Evolutionary conservation across 2,888 invertebrate species (phyloP).

Genomic region (Elegia similella): DNA sequence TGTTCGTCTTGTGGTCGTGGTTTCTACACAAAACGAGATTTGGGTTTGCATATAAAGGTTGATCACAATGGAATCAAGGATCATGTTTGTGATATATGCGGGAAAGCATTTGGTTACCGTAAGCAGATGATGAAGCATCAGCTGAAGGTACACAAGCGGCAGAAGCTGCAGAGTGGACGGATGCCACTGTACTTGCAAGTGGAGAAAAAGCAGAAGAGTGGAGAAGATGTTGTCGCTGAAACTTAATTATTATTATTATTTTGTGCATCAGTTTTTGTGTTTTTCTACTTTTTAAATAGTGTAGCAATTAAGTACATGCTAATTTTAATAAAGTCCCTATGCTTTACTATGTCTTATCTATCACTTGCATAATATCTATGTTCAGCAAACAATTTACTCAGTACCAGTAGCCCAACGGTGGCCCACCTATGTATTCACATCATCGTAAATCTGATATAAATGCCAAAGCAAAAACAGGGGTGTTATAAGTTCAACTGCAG

Average conservation of each 20-base stretch:
- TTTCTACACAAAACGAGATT: conserved; percentile 54
- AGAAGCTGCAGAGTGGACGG: conserved; percentile 59
- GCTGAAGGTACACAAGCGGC: conserved; percentile 64
- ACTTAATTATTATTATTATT: neutral
- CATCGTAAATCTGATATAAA: too few relatives aligned
- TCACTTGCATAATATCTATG: too few relatives aligned
- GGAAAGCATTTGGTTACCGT: conserved; percentile 67
- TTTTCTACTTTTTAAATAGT: neutral
- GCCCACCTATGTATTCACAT: too few relatives aligned
- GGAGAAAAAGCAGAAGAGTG: conserved; percentile 45
- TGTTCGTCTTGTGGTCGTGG: conserved; percentile 64
- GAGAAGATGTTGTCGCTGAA: conserved; percentile 26
- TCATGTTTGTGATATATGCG: conserved; percentile 62
- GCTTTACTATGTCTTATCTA: neutral
- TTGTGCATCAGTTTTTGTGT: neutral
- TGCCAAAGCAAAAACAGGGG: too few relatives aligned
- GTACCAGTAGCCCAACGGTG: too few relatives aligned
- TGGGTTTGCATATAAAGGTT: conserved; percentile 66
- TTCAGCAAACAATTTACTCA: too few relatives aligned
- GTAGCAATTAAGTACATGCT: neutral
- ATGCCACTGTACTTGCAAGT: conserved; percentile 64
- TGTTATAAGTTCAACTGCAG: too few relatives aligned
- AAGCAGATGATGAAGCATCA: conserved; percentile 76
- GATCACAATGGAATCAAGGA: conserved; percentile 67
- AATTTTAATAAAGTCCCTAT: neutral